phyloP scores from a whole-genome alignment of 53 echinoderm and acorn worm species.

The Glandiceps talaboti region DNA sequence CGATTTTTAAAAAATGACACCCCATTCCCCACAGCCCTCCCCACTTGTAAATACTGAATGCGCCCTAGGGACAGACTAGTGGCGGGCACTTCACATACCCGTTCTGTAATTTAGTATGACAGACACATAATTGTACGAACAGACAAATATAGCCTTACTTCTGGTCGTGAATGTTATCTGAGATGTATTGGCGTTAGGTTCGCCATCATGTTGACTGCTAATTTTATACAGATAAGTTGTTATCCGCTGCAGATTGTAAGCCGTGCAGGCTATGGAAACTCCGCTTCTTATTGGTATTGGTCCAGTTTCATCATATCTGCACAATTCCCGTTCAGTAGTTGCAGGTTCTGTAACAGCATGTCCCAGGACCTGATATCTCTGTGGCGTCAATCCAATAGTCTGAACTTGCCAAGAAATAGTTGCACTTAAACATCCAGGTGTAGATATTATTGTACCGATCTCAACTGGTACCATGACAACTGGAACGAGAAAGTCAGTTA shows the following conservation, averaged over 20 bases:
- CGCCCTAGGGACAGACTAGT: too few relatives aligned
- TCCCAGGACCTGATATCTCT: background rate
- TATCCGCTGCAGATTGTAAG: background rate
- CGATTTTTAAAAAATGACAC: too few relatives aligned
- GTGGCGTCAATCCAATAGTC: background rate
- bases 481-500: too few relatives aligned
- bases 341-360: background rate
- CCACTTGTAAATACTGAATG: too few relatives aligned
- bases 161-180: background rate
- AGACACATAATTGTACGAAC: too few relatives aligned
- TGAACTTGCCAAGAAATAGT: background rate
- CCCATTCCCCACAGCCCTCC: too few relatives aligned
- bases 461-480: background rate
- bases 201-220: background rate
- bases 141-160: background rate
- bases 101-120: too few relatives aligned
- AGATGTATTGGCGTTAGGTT: background rate
- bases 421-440: background rate
- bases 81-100: too few relatives aligned
- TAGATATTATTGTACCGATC: background rate
- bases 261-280: background rate
- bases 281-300: background rate
- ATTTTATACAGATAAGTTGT: background rate
- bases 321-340: background rate
- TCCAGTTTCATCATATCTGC: background rate